Percentiles rank a stretch among this genome's conserved stretches.
Evolutionary conservation across 2,797 vertebrate species (phyloP).

Genomic region (Chrysocyon brachyurus): DNA sequence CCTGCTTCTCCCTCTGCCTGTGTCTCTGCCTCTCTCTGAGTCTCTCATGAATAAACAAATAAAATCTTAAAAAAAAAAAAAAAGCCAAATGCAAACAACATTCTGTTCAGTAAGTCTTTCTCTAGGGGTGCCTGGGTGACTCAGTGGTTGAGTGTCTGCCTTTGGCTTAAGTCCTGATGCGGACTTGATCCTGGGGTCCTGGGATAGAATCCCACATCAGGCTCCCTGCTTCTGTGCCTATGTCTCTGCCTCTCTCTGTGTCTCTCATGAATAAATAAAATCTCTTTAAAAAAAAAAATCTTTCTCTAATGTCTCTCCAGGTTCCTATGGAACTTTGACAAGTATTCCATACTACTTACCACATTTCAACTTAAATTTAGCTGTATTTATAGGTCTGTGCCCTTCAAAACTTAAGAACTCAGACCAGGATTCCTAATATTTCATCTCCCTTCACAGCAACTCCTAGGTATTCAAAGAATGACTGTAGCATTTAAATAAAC

Average conservation of each 20-base stretch:
- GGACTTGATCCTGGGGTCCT: too few species aligned
- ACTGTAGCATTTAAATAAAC: not conserved
- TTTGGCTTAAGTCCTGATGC: too few species aligned
- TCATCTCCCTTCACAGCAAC: not conserved
- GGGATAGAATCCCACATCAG: too few species aligned
- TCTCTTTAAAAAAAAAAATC: not conserved
- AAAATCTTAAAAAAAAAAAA: too few species aligned
- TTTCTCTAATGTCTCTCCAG: not conserved
- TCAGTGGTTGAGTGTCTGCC: too few species aligned
- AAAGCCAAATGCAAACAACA: conserved; percentile 35
- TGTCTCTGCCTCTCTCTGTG: too few species aligned
- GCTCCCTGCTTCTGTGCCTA: too few species aligned
- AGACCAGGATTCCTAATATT: not conserved
- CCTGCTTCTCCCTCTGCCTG: too few species aligned
- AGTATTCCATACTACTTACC: not conserved
- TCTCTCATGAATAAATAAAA: too few species aligned
- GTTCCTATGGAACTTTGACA: not conserved
- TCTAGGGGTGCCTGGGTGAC: not conserved
- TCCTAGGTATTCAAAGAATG: not conserved
- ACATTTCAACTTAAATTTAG: conserved; percentile 30
- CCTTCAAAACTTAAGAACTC: conserved; percentile 32
- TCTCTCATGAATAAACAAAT: too few species aligned
- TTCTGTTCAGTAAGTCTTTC: not conserved
- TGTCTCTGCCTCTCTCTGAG: too few species aligned
- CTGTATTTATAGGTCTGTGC: not conserved